Percentiles rank a stretch among this genome's conserved stretches.
Conservation (phyloP, 2,888 invertebrate species). For the Acronicta leporina region DNA sequence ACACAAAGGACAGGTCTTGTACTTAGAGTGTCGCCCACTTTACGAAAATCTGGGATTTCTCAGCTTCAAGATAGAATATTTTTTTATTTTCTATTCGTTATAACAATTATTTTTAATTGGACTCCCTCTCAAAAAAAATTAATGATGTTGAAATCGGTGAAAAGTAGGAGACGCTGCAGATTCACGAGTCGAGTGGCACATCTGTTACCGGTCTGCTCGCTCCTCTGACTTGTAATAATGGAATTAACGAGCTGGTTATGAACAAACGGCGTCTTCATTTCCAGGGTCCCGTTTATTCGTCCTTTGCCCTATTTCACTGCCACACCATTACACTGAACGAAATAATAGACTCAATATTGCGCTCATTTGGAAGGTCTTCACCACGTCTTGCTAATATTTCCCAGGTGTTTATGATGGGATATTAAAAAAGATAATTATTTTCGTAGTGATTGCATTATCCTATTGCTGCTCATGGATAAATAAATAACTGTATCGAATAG, state of each 20-base stretch:
- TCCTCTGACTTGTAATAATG: conserved; percentile 87
- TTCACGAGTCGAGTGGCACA: conserved; percentile 81
- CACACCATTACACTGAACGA: conserved; percentile 85
- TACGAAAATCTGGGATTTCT: conserved; percentile 40
- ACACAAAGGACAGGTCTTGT: conserved; percentile 41
- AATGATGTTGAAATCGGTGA: conserved; percentile 68
- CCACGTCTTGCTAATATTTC: conserved; percentile 75
- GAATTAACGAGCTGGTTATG: conserved; percentile 89
- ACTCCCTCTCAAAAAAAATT: conserved; percentile 61
- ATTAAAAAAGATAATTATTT: conserved; percentile 59
- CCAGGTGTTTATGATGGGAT: conserved; percentile 73
- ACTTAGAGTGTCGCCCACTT: conserved; percentile 31
- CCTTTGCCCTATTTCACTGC: conserved; percentile 86
- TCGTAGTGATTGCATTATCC: conserved; percentile 4
- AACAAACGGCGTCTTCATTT: conserved; percentile 88
- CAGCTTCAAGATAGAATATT: conserved; percentile 31
- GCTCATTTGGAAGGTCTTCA: conserved; percentile 75
- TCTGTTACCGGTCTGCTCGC: conserved; percentile 84
- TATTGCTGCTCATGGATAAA: conserved; percentile 15
- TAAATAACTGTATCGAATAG: conserved; percentile 27
- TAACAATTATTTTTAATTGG: conserved; percentile 65
- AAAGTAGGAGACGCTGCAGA: conserved; percentile 66
- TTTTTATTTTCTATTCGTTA: conserved; percentile 55
- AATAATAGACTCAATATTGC: conserved; percentile 83
- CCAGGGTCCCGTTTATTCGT: conserved; percentile 82